phyloP scores from a whole-genome alignment of 2,113 vertebrate genomes.

The Bubo blakistoni region DNA sequence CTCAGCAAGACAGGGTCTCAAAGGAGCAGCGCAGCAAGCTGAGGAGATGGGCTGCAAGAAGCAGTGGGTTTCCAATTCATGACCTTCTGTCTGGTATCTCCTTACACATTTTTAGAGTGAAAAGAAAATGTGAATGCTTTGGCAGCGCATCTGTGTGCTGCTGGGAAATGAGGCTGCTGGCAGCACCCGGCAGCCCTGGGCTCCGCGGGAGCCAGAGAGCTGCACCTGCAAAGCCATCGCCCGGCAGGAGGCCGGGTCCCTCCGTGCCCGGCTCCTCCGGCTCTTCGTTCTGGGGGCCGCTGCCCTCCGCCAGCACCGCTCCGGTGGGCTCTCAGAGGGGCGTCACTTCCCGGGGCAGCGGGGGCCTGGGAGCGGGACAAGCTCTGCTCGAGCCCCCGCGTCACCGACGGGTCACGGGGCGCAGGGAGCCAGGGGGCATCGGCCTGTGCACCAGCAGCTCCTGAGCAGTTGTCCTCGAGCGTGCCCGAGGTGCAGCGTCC shows the following conservation, averaged over 20 bases:
- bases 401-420: background rate
- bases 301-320: background rate
- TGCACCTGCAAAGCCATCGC: background rate
- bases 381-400: background rate
- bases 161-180: background rate
- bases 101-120: background rate
- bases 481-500: too few relatives aligned
- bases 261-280: background rate
- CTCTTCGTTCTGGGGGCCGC: background rate
- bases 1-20: background rate
- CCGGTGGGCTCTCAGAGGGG: too few relatives aligned
- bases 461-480: too few relatives aligned
- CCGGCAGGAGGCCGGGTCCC: background rate
- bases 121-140: background rate
- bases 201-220: background rate
- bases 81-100: background rate
- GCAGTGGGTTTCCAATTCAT: background rate
- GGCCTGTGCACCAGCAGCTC: too few relatives aligned
- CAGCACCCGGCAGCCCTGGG: background rate
- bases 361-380: background rate
- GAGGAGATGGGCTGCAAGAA: background rate
- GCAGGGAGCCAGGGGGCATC: too few relatives aligned
- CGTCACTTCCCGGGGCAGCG: too few relatives aligned
- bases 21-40: background rate
- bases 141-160: background rate